Evolutionary conservation across 2,113 vertebrate species (phyloP), one percentile per base, ranked within the genome.

Genomic region (Procavia capensis): DNA sequence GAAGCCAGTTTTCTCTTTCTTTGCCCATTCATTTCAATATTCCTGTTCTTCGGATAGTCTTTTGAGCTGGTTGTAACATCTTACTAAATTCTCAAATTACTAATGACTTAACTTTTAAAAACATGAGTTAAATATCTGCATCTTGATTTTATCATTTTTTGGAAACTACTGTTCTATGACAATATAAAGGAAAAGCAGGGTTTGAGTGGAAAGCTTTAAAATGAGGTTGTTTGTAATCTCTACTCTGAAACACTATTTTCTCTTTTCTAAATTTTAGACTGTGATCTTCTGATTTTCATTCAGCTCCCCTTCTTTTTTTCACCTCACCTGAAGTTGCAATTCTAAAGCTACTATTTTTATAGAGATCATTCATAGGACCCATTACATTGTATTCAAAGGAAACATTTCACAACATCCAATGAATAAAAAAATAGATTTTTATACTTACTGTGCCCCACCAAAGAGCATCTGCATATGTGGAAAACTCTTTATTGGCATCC

Each of bases 401-500:
- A 95, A 89, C 9, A 85, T 25, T 83, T 59, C 39, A 88, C 4
- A 43, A 22, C 74, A 80, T 59, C 64, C 10, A 70, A 66, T 85
- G 95, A 91, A 57, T 11, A 96, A 82, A 61, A 61, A 34, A 29
- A 39, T 10, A 64, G 24, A 78, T 72, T 93, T 95, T 72, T 66
- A 5, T 97, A 99, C 99, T 99, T 98, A 99, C 99, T 94, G 99
- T 99, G 97, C 99, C 99, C 99, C 99, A 99, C 99, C 99, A 99
- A 95, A 99, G 98, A 93, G 99, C 99, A 95, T 99, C 99, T 76
- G 99, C 99, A 43, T 99, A 99, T 34, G 99, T 99, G 74, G 99
- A 99, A 98, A 99, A 99, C n/a, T 99, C 99, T 7, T 98, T 98
- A 98, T 99, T 99, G 98, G 98, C 98, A 98, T 99, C 99, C 95